Conservation (phyloP, 2,113 vertebrate species). For the Eptesicus fuscus region DNA sequence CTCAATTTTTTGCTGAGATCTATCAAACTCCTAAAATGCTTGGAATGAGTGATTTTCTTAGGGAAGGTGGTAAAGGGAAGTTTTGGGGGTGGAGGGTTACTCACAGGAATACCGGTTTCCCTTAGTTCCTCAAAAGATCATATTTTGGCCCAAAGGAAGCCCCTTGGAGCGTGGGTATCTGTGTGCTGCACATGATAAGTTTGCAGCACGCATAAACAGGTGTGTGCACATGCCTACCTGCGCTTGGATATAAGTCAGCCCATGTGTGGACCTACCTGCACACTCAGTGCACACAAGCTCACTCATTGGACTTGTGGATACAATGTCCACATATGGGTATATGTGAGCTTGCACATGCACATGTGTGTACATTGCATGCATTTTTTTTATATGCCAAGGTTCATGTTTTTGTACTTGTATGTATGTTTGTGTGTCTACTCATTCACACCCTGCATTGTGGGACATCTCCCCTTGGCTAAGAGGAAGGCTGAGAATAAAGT, state of each 20-base stretch:
- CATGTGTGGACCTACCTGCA: rapidly evolving
- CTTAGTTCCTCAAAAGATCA: not conserved
- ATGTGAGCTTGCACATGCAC: not conserved
- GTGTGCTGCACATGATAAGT: not conserved
- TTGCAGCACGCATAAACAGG: not conserved
- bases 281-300: rapidly evolving
- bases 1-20: not conserved
- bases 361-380: too few relatives aligned
- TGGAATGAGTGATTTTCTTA: not conserved
- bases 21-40: not conserved
- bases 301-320: not conserved
- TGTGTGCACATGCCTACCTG: too few relatives aligned
- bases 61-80: not conserved
- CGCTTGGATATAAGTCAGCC: not conserved
- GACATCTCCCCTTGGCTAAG: not conserved
- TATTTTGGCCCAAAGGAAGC: not conserved
- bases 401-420: not conserved
- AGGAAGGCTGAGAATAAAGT: not conserved
- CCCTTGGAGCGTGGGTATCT: not conserved
- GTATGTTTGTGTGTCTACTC: not conserved
- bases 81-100: not conserved
- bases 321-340: not conserved
- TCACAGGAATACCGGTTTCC: not conserved
- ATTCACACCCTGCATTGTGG: not conserved
- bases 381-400: not conserved